These are phyloP conservation scores for Corythucha ciliata DNA, from an alignment of 2,888 invertebrate genomes.

Conservation along the genomic window DNA sequence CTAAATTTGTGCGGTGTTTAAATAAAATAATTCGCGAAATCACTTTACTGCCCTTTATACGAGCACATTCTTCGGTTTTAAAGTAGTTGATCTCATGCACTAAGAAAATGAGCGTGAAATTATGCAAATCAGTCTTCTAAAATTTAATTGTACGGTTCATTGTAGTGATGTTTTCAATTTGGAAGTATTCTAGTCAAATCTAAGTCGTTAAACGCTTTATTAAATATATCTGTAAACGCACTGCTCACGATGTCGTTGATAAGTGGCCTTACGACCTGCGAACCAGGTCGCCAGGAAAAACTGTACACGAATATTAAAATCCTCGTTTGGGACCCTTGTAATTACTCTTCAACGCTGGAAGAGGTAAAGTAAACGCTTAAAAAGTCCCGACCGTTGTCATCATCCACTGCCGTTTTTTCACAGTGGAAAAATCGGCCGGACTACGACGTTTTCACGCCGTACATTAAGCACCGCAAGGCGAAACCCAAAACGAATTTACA, in stretches of 20 bases:
- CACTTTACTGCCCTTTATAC: too few relatives aligned
- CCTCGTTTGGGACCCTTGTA: slow-evolving; percentile 75
- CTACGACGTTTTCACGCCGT: slow-evolving; percentile 66
- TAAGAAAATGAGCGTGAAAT: too few relatives aligned
- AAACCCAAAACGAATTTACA: slow-evolving; percentile 56
- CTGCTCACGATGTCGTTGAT: slow-evolving; percentile 75
- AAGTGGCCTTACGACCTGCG: slow-evolving; percentile 61
- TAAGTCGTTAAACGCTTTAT: slow-evolving; percentile 62
- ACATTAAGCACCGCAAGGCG: slow-evolving; percentile 56
- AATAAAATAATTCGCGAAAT: too few relatives aligned
- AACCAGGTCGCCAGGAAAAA: slow-evolving; percentile 71
- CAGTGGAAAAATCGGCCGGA: slow-evolving; percentile 67
- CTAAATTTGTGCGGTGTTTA: too few relatives aligned
- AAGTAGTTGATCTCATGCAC: too few relatives aligned
- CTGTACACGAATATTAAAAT: slow-evolving; percentile 62
- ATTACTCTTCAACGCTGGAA: slow-evolving; percentile 60
- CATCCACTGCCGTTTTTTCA: too few relatives aligned
- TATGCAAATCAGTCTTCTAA: too few relatives aligned
- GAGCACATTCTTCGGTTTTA: too few relatives aligned
- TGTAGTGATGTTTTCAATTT: background rate
- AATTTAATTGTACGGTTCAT: too few relatives aligned
- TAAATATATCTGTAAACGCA: slow-evolving; percentile 75
- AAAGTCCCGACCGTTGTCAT: too few relatives aligned
- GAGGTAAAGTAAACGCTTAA: slow-evolving; percentile 40
- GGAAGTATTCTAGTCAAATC: slow-evolving; percentile 49